phyloP scores from a whole-genome alignment of 2,113 vertebrate species.

The Ptyas mucosa region DNA sequence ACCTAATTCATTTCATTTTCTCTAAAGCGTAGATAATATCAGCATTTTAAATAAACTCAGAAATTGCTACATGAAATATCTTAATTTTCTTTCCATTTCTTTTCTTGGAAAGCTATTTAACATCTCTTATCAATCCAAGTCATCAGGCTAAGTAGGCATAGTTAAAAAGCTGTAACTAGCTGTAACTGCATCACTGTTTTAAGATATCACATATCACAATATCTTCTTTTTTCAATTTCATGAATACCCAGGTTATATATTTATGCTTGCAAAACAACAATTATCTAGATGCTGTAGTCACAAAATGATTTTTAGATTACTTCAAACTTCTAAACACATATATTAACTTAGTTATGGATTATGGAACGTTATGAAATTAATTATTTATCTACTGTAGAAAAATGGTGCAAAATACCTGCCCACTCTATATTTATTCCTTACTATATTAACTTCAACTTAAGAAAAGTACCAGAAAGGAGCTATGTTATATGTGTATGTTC shows the following conservation, averaged over 20 bases:
- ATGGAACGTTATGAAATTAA: conserved; percentile 34
- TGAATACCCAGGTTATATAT: conserved; percentile 29
- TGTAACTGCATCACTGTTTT: conserved; percentile 10
- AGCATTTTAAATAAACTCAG: conserved; percentile 19
- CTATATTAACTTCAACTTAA: conserved; percentile 5
- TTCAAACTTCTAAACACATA: conserved; percentile 29
- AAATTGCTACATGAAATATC: not conserved
- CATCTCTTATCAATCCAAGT: conserved; percentile 6
- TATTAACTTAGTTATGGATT: conserved; percentile 50
- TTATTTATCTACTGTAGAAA: not conserved
- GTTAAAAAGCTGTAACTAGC: conserved; percentile 14
- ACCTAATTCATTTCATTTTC: conserved; percentile 25
- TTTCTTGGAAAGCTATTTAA: conserved; percentile 11
- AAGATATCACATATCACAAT: not conserved
- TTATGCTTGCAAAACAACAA: conserved; percentile 21
- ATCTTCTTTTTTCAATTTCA: conserved; percentile 5
- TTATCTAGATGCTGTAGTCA: conserved; percentile 24
- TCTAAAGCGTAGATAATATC: conserved; percentile 21
- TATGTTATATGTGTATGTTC: not conserved
- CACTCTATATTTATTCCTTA: not conserved
- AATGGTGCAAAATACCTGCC: not conserved
- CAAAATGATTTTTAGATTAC: conserved; percentile 36
- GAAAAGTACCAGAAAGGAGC: not conserved
- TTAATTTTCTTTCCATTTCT: not conserved
- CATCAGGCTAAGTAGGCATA: conserved; percentile 20